phyloP scores from a whole-genome alignment of 2,888 invertebrate genomes.

The Helobdella robusta region DNA sequence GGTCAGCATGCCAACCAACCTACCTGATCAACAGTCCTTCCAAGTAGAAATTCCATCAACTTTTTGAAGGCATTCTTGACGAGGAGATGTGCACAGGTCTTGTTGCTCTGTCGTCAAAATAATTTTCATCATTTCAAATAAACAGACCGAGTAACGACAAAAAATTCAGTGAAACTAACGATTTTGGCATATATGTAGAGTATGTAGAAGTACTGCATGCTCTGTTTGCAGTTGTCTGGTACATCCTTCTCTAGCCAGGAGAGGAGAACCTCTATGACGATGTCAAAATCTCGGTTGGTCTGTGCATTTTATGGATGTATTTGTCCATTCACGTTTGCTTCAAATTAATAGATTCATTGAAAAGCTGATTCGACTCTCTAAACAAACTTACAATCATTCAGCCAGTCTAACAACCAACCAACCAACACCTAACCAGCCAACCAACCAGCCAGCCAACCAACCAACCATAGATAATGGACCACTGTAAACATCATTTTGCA shows the following conservation, averaged over 20 bases:
- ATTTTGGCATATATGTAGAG: conserved; percentile 48
- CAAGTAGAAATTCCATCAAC: conserved; percentile 49
- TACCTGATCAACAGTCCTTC: conserved; percentile 34
- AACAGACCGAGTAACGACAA: neutral
- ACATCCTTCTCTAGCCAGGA: conserved; percentile 49
- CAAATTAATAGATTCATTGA: no score
- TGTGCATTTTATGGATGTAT: no score
- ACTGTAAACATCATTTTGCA: no score
- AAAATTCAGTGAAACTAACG: conserved; percentile 45
- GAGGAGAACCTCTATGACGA: conserved; percentile 45
- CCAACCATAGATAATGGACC: no score
- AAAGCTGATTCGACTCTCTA: no score
- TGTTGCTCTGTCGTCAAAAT: conserved; percentile 45
- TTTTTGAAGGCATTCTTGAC: conserved; percentile 47
- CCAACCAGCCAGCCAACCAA: no score
- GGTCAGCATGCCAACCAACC: neutral
- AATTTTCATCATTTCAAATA: conserved; percentile 18
- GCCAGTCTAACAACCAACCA: no score
- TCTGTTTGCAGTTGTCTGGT: conserved; percentile 49
- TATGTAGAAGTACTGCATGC: conserved; percentile 50
- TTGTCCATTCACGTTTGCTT: no score
- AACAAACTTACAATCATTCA: no score
- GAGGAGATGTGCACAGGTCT: conserved; percentile 50
- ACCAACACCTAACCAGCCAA: no score
- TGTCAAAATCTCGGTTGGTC: conserved; percentile 43